Base-by-base conservation (phyloP, 2,888 invertebrate genomes). In the Cabera pusaria region DNA sequence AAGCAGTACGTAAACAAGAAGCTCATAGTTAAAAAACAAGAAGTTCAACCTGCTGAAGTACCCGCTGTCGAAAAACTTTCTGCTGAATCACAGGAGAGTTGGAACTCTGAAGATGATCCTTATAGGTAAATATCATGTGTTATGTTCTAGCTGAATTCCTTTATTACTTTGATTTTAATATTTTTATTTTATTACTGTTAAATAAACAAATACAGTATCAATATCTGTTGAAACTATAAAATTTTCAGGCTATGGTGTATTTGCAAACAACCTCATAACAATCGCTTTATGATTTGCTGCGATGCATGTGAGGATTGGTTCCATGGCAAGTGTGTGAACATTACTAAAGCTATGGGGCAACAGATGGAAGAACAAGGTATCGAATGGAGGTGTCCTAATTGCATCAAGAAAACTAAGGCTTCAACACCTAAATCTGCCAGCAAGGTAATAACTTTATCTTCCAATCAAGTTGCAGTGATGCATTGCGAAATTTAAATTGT, bases 281-380 rank as follows among this genome's bases (percentile, higher is more conserved):
- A 98, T 78, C 90, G 97, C 33, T 98, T 98, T 72, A 98, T 98
- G 98, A 98, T 98, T 62, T 97, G 97, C 75, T 98, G 98, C 76
- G 98, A 98, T 77, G 92, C 93, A 6, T 98, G 98, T 73, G 96
- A 97, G 72, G 97, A 98, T 71, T 98, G 98, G 98, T 98, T 97
- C 74, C 98, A 98, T 72, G 98, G 98, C n/a, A 96, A 95, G 68
- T 98, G 98, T 83, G 98, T 98, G 6, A 96, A 96, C 59, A 95
- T 98, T 22, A 97, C 97, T 8, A 94, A 96, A 87, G 93, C 94
- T 0, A 95, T 96, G 94, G 97, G 96, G 34, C 93, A 95, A 62
- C 95, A 96, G 80, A 97, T 98, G 96, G 98, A 98, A 73, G 92
- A 93, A 33, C 93, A 94, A 54, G 95, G 96, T 4, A 92, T 93